phyloP scores from a whole-genome alignment of 1,140 invertebrate species.

The Halotydeus destructor region DNA sequence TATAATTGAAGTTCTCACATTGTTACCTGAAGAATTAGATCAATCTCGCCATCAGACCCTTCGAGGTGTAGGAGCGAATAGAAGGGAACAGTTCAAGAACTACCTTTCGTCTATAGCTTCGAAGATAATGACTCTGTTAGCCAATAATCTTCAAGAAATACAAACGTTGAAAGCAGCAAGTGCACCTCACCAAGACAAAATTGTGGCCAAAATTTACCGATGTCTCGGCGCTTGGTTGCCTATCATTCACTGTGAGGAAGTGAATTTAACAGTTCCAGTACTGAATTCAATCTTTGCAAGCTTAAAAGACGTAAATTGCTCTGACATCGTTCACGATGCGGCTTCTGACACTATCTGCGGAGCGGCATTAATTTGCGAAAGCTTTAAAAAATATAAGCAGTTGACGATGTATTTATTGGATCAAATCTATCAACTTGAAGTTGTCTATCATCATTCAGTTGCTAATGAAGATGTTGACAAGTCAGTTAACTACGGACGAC shows the following conservation, averaged over 20 bases:
- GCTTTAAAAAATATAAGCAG: slow-evolving; percentile 40
- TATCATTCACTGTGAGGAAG: slow-evolving; percentile 2
- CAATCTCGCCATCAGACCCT: slow-evolving; percentile 29
- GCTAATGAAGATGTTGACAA: slow-evolving; percentile 74
- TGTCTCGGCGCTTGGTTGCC: slow-evolving; percentile 13
- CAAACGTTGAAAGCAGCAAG: background rate
- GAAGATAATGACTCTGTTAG: slow-evolving; percentile 22
- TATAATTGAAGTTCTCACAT: slow-evolving; percentile 61
- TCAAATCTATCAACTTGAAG: slow-evolving; percentile 53
- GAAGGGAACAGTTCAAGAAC: slow-evolving; percentile 54
- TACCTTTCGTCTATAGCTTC: slow-evolving; percentile 37
- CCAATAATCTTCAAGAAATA: slow-evolving; percentile 3
- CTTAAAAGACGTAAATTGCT: slow-evolving; percentile 10
- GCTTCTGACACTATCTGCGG: slow-evolving; percentile 12
- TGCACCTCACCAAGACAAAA: slow-evolving; percentile 5
- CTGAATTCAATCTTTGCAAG: slow-evolving; percentile 7
- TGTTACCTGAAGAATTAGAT: slow-evolving; percentile 84
- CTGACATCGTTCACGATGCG: slow-evolving; percentile 11
- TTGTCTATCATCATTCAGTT: slow-evolving; percentile 71
- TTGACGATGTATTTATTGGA: slow-evolving; percentile 59
- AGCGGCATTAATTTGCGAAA: slow-evolving; percentile 21
- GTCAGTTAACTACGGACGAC: slow-evolving; percentile 66
- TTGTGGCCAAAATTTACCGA: slow-evolving; percentile 9
- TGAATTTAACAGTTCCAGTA: slow-evolving; percentile 7
- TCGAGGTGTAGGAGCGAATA: slow-evolving; percentile 67